Evolutionary conservation across 2,888 invertebrate species (phyloP).

Genomic region (Iphiclides podalirius): DNA sequence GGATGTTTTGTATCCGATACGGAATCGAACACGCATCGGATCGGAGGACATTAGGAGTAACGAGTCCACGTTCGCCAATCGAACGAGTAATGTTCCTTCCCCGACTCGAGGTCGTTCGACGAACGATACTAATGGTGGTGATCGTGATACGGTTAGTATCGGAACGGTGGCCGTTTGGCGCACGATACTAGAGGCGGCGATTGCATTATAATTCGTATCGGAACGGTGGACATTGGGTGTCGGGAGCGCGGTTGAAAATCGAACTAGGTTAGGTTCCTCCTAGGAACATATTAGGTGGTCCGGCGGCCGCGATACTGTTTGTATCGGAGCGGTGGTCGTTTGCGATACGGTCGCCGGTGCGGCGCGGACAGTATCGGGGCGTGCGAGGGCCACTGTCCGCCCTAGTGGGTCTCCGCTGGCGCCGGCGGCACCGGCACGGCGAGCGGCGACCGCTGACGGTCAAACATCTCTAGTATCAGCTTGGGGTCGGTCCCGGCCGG

Average conservation of each 20-base stretch:
- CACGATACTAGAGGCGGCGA: no score
- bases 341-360: no score
- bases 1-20: background rate
- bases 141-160: no score
- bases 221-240: no score
- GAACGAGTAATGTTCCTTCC: background rate
- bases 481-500: conserved; percentile 78
- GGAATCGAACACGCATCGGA: background rate
- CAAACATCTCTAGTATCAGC: conserved; percentile 79
- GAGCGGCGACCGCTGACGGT: conserved; percentile 70
- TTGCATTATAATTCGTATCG: background rate
- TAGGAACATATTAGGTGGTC: no score
- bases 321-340: background rate
- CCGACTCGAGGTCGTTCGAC: background rate
- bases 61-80: no score
- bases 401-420: conserved; percentile 49
- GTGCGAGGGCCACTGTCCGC: no score
- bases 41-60: no score
- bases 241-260: no score
- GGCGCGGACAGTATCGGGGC: no score
- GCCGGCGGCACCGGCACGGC: conserved; percentile 62
- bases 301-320: background rate
- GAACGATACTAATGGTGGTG: background rate
- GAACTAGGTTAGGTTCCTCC: no score
- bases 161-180: no score